phyloP scores from a whole-genome alignment of 2,113 vertebrate genomes.

The Pontoporia blainvillei region DNA sequence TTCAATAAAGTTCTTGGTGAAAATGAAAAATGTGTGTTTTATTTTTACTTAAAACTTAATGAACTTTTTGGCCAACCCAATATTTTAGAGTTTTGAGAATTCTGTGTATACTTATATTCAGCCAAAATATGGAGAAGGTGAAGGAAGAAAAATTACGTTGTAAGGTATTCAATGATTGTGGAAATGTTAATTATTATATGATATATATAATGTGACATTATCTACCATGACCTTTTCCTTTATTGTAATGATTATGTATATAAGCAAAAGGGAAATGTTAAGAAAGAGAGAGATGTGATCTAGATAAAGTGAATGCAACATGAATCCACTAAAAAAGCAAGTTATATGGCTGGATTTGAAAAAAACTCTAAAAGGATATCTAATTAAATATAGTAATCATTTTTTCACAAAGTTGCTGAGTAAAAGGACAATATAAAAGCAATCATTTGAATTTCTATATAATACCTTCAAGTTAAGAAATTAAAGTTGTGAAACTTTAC shows the following conservation, averaged over 20 bases:
- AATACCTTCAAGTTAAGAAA: neutral
- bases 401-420: neutral
- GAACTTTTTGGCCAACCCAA: no score
- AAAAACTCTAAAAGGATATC: neutral
- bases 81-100: neutral
- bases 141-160: neutral
- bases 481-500: neutral
- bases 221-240: neutral
- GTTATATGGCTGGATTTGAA: neutral
- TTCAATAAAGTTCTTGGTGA: no score
- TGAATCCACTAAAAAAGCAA: neutral
- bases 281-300: neutral
- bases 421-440: neutral
- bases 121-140: neutral
- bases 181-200: neutral
- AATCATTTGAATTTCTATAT: neutral
- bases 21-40: no score
- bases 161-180: neutral
- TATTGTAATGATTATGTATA: neutral
- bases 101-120: neutral
- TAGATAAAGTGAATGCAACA: neutral
- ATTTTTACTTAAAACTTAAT: no score
- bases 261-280: neutral
- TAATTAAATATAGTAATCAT: neutral
- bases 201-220: neutral